Percentiles rank a stretch among this genome's conserved stretches.
Conservation (phyloP, 2,113 vertebrate species). For the Anarhynchus alexandrinus region DNA sequence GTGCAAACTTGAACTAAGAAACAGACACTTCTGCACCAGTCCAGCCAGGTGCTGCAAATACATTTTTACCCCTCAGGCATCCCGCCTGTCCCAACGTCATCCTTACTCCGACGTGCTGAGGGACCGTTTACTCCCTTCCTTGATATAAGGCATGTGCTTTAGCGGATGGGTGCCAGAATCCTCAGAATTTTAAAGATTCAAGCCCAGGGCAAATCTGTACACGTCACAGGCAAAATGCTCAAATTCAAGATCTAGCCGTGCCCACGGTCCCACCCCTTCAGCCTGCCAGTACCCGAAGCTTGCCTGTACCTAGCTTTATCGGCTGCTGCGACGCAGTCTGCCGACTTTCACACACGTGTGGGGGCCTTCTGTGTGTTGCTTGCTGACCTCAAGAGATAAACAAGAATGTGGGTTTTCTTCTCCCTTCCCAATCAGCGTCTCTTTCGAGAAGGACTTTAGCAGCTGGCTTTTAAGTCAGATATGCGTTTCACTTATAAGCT, state of each 20-base stretch:
- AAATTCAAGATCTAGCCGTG: background rate
- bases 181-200: background rate
- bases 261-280: background rate
- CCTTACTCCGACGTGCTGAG: too few relatives aligned
- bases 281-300: background rate
- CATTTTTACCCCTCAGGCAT: background rate
- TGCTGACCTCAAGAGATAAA: background rate
- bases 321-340: background rate
- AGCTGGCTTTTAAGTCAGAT: slow-evolving; percentile 1
- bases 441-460: background rate
- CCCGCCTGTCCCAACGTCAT: background rate
- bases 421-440: background rate
- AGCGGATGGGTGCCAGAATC: background rate
- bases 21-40: background rate
- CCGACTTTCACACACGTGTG: background rate
- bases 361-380: background rate
- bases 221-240: background rate
- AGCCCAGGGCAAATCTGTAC: background rate
- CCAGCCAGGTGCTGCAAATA: background rate
- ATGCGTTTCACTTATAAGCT: slow-evolving; percentile 31
- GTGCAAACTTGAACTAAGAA: background rate
- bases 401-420: background rate
- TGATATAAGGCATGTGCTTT: background rate
- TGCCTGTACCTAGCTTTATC: background rate
- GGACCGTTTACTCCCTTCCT: too few relatives aligned